Base-by-base conservation (phyloP, 2,888 invertebrate genomes). In the Meiosimyza decipiens region DNA sequence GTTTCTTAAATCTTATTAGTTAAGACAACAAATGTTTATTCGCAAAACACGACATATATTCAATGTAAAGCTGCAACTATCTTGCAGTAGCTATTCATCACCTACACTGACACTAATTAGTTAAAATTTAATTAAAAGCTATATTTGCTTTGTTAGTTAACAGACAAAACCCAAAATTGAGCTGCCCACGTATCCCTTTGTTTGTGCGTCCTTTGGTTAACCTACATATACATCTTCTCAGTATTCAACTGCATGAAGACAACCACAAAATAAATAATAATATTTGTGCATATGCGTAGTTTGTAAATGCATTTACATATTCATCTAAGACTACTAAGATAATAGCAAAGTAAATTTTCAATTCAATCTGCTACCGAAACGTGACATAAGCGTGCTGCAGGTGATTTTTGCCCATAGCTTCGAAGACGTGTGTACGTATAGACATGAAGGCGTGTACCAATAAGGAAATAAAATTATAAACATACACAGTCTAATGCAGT, bases 321-420 rank as follows among this genome's bases (percentile, higher is more conserved):
- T 3, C 9, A 9, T 9, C 40, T 5, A 40, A 40, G 22, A 22
- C 67, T 57, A 67, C 67, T 49, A 18, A 18, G 59, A 68, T 57
- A 68, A 68, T 59, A 49, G 50, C 47, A 59, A 51, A 68, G 49
- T 68, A 59, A 28, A 68, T 68, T 68, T 68, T 18, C 59, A 68
- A 68, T 68, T 68, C 50, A 68, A 68, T 68, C 57, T 59, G 59
- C 49, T 59, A 18, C 22, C 16, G 68, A 59, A 68, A 68, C 68
- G 68, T 68, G 68, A 68, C 68, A 68, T 22, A 57, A 59, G 49
- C 59, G 50, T 68, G 68, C 68, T 59, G 68, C 68, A 57, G 68
- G 59, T 68, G 68, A 68, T 68, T 68, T 68, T 59, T 59, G 57
- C 7, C 55, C 57, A 54, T 67, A 40, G 9, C 6, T 40, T 40